Evolutionary conservation across 2,113 vertebrate genomes (phyloP).

Genomic region (Boulengerochromis microlepis): DNA sequence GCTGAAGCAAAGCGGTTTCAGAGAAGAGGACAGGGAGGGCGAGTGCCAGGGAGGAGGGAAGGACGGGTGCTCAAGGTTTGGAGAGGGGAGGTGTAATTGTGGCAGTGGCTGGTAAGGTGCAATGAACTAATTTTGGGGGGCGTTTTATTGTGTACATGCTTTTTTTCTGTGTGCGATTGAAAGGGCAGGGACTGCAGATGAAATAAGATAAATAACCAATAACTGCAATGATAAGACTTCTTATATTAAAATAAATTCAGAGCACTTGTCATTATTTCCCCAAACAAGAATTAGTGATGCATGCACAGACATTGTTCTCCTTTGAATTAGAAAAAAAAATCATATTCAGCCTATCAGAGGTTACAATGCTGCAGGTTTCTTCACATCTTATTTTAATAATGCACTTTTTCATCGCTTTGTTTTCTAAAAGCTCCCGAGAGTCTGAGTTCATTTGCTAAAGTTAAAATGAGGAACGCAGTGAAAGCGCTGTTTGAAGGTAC

Average conservation of each 20-base stretch:
- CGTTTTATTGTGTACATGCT: background rate
- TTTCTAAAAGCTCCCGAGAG: background rate
- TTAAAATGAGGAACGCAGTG: background rate
- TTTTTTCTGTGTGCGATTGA: background rate
- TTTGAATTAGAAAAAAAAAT: background rate
- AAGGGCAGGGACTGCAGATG: background rate
- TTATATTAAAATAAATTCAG: background rate
- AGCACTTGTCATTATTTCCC: background rate
- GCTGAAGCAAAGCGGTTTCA: slow-evolving; percentile 65
- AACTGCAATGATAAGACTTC: background rate
- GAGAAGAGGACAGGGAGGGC: background rate
- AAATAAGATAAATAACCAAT: background rate
- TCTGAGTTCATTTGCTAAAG: background rate
- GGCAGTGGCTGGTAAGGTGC: background rate
- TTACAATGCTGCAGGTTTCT: background rate
- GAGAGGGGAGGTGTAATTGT: background rate
- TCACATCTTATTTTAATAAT: background rate
- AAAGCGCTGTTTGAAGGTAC: background rate
- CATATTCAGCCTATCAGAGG: background rate
- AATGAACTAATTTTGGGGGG: background rate
- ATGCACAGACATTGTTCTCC: background rate
- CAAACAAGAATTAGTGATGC: background rate
- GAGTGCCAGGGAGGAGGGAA: background rate
- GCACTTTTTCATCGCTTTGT: background rate
- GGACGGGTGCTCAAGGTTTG: background rate